A percentile compares a stretch with the other conserved stretches of the same genome.
phyloP scores from a whole-genome alignment of 2,888 invertebrate species.

The Thalpophila matura region DNA sequence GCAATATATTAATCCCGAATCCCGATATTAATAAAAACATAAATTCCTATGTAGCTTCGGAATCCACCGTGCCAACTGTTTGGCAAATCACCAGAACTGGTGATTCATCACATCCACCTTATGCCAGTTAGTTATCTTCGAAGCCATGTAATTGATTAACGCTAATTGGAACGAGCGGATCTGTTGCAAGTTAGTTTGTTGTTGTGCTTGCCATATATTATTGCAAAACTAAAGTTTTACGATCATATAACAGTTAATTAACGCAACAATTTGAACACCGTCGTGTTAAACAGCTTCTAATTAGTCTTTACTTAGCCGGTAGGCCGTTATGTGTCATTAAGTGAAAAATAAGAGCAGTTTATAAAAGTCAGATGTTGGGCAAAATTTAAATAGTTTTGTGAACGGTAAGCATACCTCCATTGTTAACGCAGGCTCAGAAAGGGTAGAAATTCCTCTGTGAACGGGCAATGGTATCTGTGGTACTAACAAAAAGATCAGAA shows the following conservation, averaged over 20 bases:
- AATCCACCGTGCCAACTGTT: slow-evolving; percentile 66
- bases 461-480: slow-evolving; percentile 56
- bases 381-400: slow-evolving; percentile 32
- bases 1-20: slow-evolving; percentile 50
- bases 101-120: slow-evolving; percentile 66
- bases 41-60: slow-evolving; percentile 67
- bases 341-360: slow-evolving; percentile 31
- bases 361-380: slow-evolving; percentile 16
- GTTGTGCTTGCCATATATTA: slow-evolving; percentile 54
- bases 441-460: slow-evolving; percentile 58
- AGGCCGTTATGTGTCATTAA: slow-evolving; percentile 21
- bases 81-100: slow-evolving; percentile 79
- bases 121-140: slow-evolving; percentile 65
- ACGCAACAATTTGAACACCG: slow-evolving; percentile 43
- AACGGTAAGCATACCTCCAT: slow-evolving; percentile 14
- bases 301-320: slow-evolving; percentile 37
- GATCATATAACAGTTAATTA: slow-evolving; percentile 47
- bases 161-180: slow-evolving; percentile 73
- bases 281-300: slow-evolving; percentile 42
- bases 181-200: slow-evolving; percentile 67
- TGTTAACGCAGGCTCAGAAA: slow-evolving; percentile 54
- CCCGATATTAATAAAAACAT: slow-evolving; percentile 69
- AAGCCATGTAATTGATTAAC: slow-evolving; percentile 77
- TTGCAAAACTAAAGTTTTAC: slow-evolving; percentile 34
- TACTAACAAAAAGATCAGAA: slow-evolving; percentile 74